Percentiles rank a stretch among this genome's conserved stretches.
Evolutionary conservation across 2,113 vertebrate species (phyloP).

Genomic region (Mesitornis unicolor): DNA sequence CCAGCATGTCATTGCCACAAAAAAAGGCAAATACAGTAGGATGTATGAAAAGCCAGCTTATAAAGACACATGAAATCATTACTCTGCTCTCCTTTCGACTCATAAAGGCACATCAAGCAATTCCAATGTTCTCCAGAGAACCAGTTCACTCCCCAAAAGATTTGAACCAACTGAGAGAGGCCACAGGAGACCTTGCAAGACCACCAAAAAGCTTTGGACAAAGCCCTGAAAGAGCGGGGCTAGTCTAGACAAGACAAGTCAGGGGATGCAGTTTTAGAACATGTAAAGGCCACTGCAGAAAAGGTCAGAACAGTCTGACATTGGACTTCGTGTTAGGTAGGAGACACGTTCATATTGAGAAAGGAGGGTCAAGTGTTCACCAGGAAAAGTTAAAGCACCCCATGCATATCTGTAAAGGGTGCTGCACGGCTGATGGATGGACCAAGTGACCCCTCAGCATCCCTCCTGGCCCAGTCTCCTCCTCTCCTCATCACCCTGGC

Average conservation of each 20-base stretch:
- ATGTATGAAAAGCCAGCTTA: neutral
- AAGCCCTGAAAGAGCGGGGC: neutral
- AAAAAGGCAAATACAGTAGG: neutral
- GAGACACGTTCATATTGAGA: neutral
- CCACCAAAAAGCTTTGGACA: neutral
- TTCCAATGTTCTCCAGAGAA: neutral
- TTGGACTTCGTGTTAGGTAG: neutral
- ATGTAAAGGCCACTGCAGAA: neutral
- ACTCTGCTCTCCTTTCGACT: neutral
- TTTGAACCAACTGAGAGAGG: neutral
- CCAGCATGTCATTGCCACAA: neutral
- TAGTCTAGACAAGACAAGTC: neutral
- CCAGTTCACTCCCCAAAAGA: neutral
- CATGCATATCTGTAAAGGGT: neutral
- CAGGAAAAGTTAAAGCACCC: neutral
- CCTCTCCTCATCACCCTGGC: neutral
- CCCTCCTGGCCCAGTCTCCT: neutral
- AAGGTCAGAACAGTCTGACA: neutral
- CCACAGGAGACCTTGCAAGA: neutral
- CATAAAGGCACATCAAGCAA: neutral
- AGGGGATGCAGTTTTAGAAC: neutral
- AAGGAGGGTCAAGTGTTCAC: neutral
- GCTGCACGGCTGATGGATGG: neutral
- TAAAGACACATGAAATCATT: neutral
- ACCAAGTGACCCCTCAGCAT: neutral